phyloP scores from a whole-genome alignment of 2,888 invertebrate genomes.

The Drosophila trichaetosa region DNA sequence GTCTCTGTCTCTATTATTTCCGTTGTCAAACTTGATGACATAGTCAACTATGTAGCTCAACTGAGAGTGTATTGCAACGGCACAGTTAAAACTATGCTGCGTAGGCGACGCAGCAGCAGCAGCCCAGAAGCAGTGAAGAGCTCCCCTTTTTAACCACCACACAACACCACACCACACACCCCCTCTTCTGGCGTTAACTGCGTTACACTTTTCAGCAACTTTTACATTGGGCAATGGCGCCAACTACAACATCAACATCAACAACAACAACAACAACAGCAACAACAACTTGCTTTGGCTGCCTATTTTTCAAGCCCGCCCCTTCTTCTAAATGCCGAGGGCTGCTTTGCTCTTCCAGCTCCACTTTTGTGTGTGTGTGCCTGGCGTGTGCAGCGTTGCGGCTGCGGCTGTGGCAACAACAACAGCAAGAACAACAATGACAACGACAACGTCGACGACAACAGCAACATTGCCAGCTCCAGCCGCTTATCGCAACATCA shows the following conservation, averaged over 20 bases:
- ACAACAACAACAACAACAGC: conserved; percentile 37
- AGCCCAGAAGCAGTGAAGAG: conserved; percentile 22
- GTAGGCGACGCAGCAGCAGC: conserved; percentile 74
- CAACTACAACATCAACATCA: conserved; percentile 63
- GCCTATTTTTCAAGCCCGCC: conserved; percentile 64
- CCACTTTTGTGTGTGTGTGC: conserved; percentile 24
- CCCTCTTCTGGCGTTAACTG: conserved; percentile 48
- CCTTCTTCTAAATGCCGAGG: conserved; percentile 34
- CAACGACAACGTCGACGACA: conserved; percentile 33
- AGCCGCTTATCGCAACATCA: conserved; percentile 78
- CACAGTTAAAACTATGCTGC: conserved; percentile 74
- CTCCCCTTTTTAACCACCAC: conserved; percentile 20
- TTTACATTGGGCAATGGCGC: conserved; percentile 73
- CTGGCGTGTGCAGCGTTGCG: conserved; percentile 75
- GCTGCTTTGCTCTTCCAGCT: conserved; percentile 45
- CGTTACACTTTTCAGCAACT: conserved; percentile 78
- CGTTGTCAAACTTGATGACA: neutral
- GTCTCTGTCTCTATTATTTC: neutral
- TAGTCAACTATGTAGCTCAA: neutral
- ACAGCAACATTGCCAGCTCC: conserved; percentile 52
- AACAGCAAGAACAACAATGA: conserved; percentile 20
- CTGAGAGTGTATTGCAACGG: conserved; percentile 50
- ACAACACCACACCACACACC: conserved; percentile 1
- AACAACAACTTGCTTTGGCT: conserved; percentile 49
- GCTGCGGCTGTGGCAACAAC: conserved; percentile 63